Evolutionary conservation across 2,888 invertebrate genomes (phyloP).

Genomic region (Conistra vaccinii): DNA sequence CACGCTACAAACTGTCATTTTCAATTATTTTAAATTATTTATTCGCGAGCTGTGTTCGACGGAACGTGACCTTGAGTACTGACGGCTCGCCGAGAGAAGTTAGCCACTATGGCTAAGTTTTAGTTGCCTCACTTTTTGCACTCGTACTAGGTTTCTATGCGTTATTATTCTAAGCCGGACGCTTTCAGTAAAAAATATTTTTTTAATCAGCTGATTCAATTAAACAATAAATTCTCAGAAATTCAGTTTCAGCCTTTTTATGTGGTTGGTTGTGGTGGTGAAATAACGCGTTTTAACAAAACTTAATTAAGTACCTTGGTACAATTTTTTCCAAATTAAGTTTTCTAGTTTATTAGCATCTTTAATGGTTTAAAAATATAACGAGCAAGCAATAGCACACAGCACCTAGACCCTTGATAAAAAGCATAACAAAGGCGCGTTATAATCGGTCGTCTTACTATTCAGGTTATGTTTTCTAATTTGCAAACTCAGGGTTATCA

Average conservation of each 20-base stretch:
- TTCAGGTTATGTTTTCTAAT: slow-evolving; percentile 69
- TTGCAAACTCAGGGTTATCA: slow-evolving; percentile 57
- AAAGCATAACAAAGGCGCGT: slow-evolving; percentile 76
- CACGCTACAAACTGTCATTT: too few species aligned
- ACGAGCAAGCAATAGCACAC: slow-evolving; percentile 51
- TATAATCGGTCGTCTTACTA: slow-evolving; percentile 69
- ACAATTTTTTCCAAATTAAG: not conserved
- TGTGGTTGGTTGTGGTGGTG: too few species aligned
- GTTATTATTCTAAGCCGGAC: too few species aligned
- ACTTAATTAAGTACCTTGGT: not conserved
- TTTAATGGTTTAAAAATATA: slow-evolving; percentile 22
- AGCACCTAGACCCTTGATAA: slow-evolving; percentile 70
- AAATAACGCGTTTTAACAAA: not conserved
- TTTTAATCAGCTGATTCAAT: not conserved
- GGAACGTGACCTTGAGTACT: too few species aligned
- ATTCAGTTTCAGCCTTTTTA: not conserved
- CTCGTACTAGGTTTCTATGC: too few species aligned
- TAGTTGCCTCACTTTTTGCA: too few species aligned
- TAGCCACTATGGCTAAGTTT: too few species aligned
- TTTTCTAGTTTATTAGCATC: not conserved
- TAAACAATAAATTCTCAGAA: not conserved
- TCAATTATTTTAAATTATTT: too few species aligned
- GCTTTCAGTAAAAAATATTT: not conserved
- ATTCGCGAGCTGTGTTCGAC: too few species aligned
- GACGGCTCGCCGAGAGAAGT: too few species aligned